Evolutionary conservation across 1,140 invertebrate species (phyloP).

Genomic region (Atopsyche davidsoni): DNA sequence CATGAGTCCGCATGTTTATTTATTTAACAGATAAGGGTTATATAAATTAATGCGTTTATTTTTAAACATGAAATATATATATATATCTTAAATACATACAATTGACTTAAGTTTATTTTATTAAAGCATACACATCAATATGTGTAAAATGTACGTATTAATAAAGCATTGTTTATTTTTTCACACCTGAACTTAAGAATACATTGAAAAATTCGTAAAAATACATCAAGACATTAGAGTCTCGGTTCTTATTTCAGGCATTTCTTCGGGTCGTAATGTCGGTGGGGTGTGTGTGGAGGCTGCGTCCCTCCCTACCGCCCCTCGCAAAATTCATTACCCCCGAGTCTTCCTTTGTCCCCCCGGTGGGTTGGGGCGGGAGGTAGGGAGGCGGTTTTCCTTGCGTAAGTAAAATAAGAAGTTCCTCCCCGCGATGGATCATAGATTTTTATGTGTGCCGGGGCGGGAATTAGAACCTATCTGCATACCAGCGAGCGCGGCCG

Average conservation of each 20-base stretch:
- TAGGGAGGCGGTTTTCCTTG: conserved; percentile 17
- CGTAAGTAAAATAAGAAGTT: conserved; percentile 32
- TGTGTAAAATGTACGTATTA: conserved; percentile 6
- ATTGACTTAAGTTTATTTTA: too few relatives aligned
- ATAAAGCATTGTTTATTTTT: conserved; percentile 4
- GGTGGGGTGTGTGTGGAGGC: conserved; percentile 27
- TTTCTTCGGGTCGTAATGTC: too few relatives aligned
- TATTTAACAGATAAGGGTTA: too few relatives aligned
- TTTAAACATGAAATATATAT: too few relatives aligned
- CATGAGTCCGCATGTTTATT: too few relatives aligned
- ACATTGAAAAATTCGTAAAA: too few relatives aligned
- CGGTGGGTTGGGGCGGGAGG: not conserved
- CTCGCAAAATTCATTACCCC: conserved; percentile 29
- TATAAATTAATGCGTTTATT: too few relatives aligned
- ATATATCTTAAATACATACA: too few relatives aligned
- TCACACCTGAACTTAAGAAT: not conserved
- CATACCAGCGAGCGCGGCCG: too few relatives aligned
- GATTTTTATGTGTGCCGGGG: conserved; percentile 30
- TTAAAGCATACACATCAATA: conserved; percentile 1
- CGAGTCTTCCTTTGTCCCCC: conserved; percentile 7
- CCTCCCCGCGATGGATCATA: conserved; percentile 30
- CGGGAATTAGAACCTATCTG: conserved; percentile 30
- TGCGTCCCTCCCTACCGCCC: conserved; percentile 10
- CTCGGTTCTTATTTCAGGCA: too few relatives aligned
- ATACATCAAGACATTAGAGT: too few relatives aligned